Evolutionary conservation across 2,113 vertebrate genomes (phyloP), one percentile per base, ranked within the genome.

Genomic region (Triplophysa tibetana): DNA sequence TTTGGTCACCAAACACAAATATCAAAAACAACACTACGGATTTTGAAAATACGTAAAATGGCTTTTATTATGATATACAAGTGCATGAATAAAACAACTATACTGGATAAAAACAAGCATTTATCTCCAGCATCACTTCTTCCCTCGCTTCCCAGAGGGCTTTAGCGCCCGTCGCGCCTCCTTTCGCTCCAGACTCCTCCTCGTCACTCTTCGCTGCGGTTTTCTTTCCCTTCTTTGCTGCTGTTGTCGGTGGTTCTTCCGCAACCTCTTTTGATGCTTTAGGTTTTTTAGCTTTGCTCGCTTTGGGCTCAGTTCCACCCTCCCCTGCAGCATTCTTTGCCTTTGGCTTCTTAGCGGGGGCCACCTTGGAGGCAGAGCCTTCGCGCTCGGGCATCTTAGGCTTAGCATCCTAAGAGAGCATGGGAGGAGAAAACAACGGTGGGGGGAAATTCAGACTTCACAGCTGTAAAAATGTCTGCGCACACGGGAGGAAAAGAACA

Each of bases 271-370:
- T 77, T 12, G 78, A 52, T 23, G 50, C 11, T 45, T 83, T 75
- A 14, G 72, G 61, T 38, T 84, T 87, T 0, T 54, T 45, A 4
- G 80, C 12, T 41, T 89, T 89, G 0, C 21, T 24, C 5, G 26
- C 79, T 75, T 89, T 85, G 24, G 86, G 54, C 72, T 89, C 84
- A 1, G 62, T 17, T 19, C 0, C 80, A 2, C 63, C 76, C 0
- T 29, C 76, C 9, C 62, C 75, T 17, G 38, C 70, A 29, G 52
- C 62, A 41, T 81, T 87, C 62, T 91, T 92, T 54, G 83, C 81
- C 75, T 89, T 93, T 6, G 90, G 89, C 72, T 86, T 93, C 76
- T 92, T 93, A 4, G 74, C 90, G 50, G 90, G 86, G 2, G 84
- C 73, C 56, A 61, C 85, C 41, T 90, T 92, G 41, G 87, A 77